Evolutionary conservation across 2,888 invertebrate species (phyloP).

Genomic region (Phania funesta): DNA sequence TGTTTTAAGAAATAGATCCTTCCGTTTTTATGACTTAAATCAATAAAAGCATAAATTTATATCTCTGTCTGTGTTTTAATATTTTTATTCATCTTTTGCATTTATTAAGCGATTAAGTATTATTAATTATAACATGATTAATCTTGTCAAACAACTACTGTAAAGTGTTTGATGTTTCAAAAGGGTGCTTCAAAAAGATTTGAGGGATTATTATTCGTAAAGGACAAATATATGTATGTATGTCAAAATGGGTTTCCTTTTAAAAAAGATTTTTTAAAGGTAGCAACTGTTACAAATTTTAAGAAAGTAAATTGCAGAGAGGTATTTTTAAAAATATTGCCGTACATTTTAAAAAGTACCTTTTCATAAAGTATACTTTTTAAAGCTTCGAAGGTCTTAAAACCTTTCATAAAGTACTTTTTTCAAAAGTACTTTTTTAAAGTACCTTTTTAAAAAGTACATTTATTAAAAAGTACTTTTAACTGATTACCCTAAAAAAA

Average conservation of each 20-base stretch:
- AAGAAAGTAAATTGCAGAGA: too few species aligned
- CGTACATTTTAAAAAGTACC: too few species aligned
- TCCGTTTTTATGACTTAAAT: slow-evolving; percentile 22
- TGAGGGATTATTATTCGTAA: background rate
- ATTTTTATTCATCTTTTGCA: slow-evolving; percentile 56
- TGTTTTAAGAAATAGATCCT: slow-evolving; percentile 9
- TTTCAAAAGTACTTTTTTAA: too few species aligned
- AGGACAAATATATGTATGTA: too few species aligned
- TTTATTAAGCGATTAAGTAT: slow-evolving; percentile 78
- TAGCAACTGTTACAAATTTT: too few species aligned
- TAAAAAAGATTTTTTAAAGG: background rate
- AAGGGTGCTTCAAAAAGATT: background rate
- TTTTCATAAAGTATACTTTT: too few species aligned
- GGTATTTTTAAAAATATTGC: too few species aligned
- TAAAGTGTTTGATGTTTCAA: background rate
- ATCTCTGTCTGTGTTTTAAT: background rate
- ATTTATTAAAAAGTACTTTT: too few species aligned
- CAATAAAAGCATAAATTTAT: slow-evolving; percentile 60
- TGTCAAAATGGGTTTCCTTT: background rate
- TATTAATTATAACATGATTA: slow-evolving; percentile 72
- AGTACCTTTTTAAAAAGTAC: too few species aligned
- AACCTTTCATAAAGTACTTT: too few species aligned
- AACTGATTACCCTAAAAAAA: too few species aligned
- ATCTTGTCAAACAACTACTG: slow-evolving; percentile 15
- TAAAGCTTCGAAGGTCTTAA: too few species aligned